Evolutionary conservation across 2,113 vertebrate species (phyloP), one percentile per base, ranked within the genome.

Genomic region (Varanus komodoensis): DNA sequence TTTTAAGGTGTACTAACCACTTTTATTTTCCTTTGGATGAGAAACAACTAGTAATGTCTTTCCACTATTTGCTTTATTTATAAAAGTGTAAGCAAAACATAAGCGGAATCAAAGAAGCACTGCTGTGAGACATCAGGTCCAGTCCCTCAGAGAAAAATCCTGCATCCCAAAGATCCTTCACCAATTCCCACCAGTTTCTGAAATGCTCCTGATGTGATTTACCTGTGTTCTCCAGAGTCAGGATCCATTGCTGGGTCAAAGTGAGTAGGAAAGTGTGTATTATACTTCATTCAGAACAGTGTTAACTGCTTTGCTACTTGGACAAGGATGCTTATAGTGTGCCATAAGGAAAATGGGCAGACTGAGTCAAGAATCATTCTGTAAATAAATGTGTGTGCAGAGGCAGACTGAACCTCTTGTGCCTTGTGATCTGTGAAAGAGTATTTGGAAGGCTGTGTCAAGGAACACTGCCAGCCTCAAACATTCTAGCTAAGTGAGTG

Each of bases 181-280:
- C 1, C 2, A 86, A 54, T 21, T 57, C 14, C 54, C 6, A 86
- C n/a, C 52, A 17, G 3, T 8, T 27, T 4, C 32, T 12, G 25
- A 2, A 77, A 48, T 29, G 21, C n/a, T 21, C 23, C 7, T 38
- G 57, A 52, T 21, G 15, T 54, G 52, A n/a, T 2, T 4, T 19
- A 64, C 15, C 61, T 64, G 61, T 34, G 19, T 81, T 54, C 50
- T 14, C 50, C 79, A 81, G 79, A 81, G 32, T 32, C 84, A 78
- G 64, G 17, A 77, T 8, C n/a, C 32, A 52, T 89, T 86, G 77
- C 86, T 87, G 86, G 77, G 61, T 91, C 78, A 90, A 93, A 91
- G 52, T 86, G 90, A 89, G 85, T 32, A 82, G 7, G 4, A 71
- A 52, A 90, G 91, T 75, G n/a, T n/a, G 50, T 73, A 44, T 44